phyloP scores from a whole-genome alignment of 2,797 vertebrate species.

The Phoeniculus purpureus region DNA sequence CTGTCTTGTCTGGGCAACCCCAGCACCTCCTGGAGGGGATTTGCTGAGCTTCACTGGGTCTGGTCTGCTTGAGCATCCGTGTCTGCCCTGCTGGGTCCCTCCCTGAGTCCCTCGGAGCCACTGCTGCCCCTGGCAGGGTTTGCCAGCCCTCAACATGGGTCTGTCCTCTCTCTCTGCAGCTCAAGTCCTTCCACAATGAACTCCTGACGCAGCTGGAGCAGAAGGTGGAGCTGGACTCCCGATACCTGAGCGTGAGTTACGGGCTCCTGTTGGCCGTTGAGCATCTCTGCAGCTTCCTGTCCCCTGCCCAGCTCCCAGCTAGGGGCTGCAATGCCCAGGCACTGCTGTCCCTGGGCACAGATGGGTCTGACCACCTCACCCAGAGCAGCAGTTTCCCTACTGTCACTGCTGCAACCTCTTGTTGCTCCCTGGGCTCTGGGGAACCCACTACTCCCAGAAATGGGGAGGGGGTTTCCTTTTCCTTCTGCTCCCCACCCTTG shows the following conservation, averaged over 20 bases:
- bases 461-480: fast-evolving
- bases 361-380: fast-evolving
- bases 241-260: slow-evolving; percentile 92
- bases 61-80: neutral
- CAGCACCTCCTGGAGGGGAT: neutral
- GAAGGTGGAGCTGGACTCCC: slow-evolving; percentile 96
- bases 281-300: fast-evolving
- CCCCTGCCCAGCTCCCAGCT: neutral
- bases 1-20: fast-evolving
- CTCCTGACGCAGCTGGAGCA: slow-evolving; percentile 95
- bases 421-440: fast-evolving
- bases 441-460: neutral
- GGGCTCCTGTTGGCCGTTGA: neutral
- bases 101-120: neutral
- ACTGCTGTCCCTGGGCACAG: neutral
- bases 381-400: fast-evolving
- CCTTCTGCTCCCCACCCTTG: neutral
- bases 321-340: fast-evolving
- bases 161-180: slow-evolving; percentile 62
- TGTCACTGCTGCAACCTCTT: neutral
- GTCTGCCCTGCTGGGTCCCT: neutral
- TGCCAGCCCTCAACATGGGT: neutral
- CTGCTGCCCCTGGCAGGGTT: neutral
- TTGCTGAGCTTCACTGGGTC: neutral
- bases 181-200: slow-evolving; percentile 97